A percentile compares a stretch with the other conserved stretches of the same genome.
Evolutionary conservation across 2,113 vertebrate genomes (phyloP).

Genomic region (Sinocyclocheilus rhinocerous): DNA sequence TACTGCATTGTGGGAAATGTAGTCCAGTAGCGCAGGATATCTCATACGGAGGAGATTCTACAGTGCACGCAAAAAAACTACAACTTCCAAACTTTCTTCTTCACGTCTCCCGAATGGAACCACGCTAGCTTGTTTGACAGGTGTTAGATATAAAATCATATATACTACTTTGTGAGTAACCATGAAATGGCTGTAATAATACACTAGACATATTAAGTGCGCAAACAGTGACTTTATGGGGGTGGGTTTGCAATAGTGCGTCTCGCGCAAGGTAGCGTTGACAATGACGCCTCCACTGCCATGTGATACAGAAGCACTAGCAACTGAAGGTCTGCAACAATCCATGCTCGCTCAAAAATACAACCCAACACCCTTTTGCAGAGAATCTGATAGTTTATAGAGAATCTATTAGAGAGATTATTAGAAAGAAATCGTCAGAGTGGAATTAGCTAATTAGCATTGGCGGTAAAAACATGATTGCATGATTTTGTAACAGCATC

Average conservation of each 20-base stretch:
- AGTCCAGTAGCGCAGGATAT: constrained; percentile 45
- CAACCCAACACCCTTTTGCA: not conserved
- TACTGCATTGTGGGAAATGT: constrained; percentile 61
- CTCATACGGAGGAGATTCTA: rapidly evolving
- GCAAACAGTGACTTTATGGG: not conserved
- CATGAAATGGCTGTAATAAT: not conserved
- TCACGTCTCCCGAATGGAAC: not conserved
- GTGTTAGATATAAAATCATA: constrained; percentile 22
- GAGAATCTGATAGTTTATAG: not conserved
- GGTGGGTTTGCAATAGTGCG: no score
- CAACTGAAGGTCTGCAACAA: not conserved
- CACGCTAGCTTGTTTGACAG: constrained; percentile 29
- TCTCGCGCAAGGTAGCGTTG: not conserved
- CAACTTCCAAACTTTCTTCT: constrained; percentile 59
- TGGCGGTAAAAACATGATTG: not conserved
- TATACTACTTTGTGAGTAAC: not conserved
- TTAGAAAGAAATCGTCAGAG: not conserved
- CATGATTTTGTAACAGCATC: no score
- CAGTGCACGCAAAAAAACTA: constrained; percentile 52
- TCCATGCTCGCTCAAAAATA: not conserved
- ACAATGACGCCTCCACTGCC: constrained; percentile 5
- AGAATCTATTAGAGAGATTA: not conserved
- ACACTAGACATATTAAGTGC: not conserved
- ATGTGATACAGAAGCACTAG: constrained; percentile 10
- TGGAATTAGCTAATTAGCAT: not conserved